Evolutionary conservation across 2,888 invertebrate genomes (phyloP).

Genomic region (Cephus nigrinus): DNA sequence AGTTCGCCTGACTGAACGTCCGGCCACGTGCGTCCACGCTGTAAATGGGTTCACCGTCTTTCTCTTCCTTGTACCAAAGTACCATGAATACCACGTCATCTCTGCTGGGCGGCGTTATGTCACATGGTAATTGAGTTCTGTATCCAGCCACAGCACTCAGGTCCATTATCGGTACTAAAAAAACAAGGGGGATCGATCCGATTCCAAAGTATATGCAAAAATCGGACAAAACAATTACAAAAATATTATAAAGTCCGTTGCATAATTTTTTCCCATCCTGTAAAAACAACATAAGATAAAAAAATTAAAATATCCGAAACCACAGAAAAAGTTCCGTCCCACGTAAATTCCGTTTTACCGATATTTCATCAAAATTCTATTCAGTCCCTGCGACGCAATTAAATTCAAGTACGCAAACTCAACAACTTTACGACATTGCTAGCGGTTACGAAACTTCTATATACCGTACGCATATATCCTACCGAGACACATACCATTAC

Average conservation of each 20-base stretch:
- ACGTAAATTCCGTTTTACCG: not conserved
- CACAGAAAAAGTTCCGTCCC: not conserved
- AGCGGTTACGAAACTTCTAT: not conserved
- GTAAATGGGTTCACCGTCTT: constrained; percentile 87
- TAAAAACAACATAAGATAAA: no score
- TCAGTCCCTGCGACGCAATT: not conserved
- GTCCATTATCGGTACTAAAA: constrained; percentile 72
- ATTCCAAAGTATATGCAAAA: not conserved
- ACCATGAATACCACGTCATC: constrained; percentile 91
- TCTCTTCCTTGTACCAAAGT: constrained; percentile 85
- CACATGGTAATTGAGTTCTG: constrained; percentile 86
- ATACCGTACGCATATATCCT: not conserved
- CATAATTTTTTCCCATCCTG: no score
- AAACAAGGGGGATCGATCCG: constrained; percentile 22
- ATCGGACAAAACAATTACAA: not conserved
- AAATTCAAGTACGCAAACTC: not conserved
- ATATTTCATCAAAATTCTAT: not conserved
- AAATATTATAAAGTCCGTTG: not conserved
- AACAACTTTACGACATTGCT: not conserved
- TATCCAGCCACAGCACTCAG: constrained; percentile 87
- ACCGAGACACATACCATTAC: constrained; percentile 9
- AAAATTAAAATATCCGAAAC: not conserved
- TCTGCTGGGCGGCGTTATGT: constrained; percentile 81
- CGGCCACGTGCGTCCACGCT: constrained; percentile 71
- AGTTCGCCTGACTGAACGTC: constrained; percentile 61